These are phyloP conservation scores for Riptortus pedestris DNA, from an alignment of 1,140 invertebrate genomes.

Conservation along the genomic window DNA sequence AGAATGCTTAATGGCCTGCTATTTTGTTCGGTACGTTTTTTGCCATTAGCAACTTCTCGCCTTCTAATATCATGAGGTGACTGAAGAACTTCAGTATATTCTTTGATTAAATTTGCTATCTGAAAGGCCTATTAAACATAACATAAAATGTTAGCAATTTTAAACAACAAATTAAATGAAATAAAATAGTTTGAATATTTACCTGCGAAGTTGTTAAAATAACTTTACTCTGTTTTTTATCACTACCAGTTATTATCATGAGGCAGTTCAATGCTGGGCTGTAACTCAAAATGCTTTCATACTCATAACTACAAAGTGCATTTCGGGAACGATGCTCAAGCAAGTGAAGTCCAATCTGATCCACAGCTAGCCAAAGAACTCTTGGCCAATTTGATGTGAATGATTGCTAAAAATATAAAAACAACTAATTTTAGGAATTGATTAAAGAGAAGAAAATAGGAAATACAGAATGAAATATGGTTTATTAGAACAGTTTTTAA, in stretches of 20 bases:
- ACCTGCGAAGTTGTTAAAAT: slow-evolving; percentile 78
- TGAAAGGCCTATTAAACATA: slow-evolving; percentile 86
- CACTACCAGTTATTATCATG: slow-evolving; percentile 79
- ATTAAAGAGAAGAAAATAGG: too few species aligned
- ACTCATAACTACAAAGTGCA: slow-evolving; percentile 80
- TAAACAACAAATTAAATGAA: too few species aligned
- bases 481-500: too few species aligned
- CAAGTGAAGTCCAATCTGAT: slow-evolving; percentile 85
- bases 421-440: too few species aligned
- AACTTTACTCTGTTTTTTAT: slow-evolving; percentile 83
- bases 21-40: slow-evolving; percentile 32
- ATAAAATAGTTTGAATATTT: slow-evolving; percentile 29
- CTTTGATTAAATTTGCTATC: slow-evolving; percentile 83
- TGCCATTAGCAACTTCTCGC: slow-evolving; percentile 29
- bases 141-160: too few species aligned
- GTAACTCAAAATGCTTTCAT: slow-evolving; percentile 73
- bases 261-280: slow-evolving; percentile 78
- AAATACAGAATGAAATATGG: too few species aligned
- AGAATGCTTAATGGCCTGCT: slow-evolving; percentile 42
- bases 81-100: slow-evolving; percentile 75
- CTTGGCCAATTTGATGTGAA: slow-evolving; percentile 92
- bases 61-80: slow-evolving; percentile 30
- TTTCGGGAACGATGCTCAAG: slow-evolving; percentile 78
- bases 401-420: slow-evolving; percentile 70
- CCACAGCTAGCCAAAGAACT: slow-evolving; percentile 80